These are phyloP conservation scores for Poecilia picta DNA, from an alignment of 2,797 vertebrate genomes.

Conservation along the genomic window DNA sequence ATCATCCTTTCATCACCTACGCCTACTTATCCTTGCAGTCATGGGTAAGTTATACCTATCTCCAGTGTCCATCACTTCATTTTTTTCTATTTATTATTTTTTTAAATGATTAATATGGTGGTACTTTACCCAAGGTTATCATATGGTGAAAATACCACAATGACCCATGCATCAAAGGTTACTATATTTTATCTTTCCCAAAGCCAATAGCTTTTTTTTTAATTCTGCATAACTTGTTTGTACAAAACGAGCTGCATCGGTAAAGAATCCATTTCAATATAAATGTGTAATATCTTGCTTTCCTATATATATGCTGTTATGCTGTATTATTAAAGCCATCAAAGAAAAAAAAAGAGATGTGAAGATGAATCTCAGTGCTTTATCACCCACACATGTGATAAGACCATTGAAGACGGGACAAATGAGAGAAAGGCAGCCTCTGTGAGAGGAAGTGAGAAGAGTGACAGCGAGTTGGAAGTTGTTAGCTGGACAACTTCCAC, in stretches of 20 bases:
- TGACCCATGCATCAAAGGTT: neutral
- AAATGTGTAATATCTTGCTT: neutral
- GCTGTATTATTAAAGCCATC: conserved; percentile 6
- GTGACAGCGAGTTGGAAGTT: conserved; percentile 16
- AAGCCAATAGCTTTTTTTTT: neutral
- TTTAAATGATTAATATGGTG: neutral
- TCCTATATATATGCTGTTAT: neutral
- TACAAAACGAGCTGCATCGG: neutral
- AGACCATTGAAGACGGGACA: conserved; percentile 23
- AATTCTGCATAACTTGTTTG: neutral
- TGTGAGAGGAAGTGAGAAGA: conserved; percentile 37
- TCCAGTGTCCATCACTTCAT: neutral
- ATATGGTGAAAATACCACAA: neutral
- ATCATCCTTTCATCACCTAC: neutral
- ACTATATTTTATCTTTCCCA: neutral
- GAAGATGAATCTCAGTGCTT: conserved; percentile 1
- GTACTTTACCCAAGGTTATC: neutral
- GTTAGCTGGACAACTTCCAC: conserved; percentile 18
- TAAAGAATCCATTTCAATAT: neutral
- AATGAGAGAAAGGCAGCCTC: conserved; percentile 17
- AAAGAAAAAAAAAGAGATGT: neutral
- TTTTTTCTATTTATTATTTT: neutral
- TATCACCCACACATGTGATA: conserved; percentile 24
- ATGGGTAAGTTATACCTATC: neutral
- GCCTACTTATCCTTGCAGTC: neutral